Evolutionary conservation across 1,140 invertebrate species (phyloP).

Genomic region (Eupeodes corollae): DNA sequence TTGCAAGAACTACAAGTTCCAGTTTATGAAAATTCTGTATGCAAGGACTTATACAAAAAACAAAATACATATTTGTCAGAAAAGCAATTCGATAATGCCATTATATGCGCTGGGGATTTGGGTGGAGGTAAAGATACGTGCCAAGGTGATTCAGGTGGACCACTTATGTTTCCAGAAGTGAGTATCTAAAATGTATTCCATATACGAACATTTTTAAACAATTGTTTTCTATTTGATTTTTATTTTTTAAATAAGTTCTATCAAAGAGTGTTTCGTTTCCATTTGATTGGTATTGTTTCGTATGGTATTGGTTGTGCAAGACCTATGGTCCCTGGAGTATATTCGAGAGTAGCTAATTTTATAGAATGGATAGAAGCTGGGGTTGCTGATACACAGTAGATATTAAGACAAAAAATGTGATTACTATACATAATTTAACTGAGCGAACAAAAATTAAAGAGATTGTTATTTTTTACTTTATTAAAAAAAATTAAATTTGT

Average conservation of each 20-base stretch:
- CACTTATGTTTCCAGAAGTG: constrained; percentile 51
- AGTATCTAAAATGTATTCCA: no score
- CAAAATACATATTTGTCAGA: constrained; percentile 50
- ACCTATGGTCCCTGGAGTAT: constrained; percentile 59
- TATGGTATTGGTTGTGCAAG: constrained; percentile 58
- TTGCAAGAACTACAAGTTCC: constrained; percentile 63
- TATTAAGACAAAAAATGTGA: background rate
- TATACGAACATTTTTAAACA: no score
- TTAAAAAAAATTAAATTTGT: no score
- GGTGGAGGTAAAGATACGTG: constrained; percentile 69
- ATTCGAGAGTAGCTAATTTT: constrained; percentile 51
- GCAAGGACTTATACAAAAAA: constrained; percentile 46
- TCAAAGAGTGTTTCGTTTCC: constrained; percentile 33
- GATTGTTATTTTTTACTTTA: no score
- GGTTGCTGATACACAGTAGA: constrained; percentile 7
- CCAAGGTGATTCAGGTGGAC: constrained; percentile 76
- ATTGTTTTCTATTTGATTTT: background rate
- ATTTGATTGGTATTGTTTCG: constrained; percentile 57
- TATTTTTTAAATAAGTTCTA: constrained; percentile 1
- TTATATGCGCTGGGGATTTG: constrained; percentile 65
- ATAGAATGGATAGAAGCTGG: constrained; percentile 39
- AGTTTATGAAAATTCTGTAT: constrained; percentile 49
- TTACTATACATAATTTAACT: background rate
- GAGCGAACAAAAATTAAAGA: no score
- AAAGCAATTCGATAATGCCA: constrained; percentile 39